A percentile compares a stretch with the other conserved stretches of the same genome.
Evolutionary conservation across 2,797 vertebrate species (phyloP).

Genomic region (Smutsia temminckii): DNA sequence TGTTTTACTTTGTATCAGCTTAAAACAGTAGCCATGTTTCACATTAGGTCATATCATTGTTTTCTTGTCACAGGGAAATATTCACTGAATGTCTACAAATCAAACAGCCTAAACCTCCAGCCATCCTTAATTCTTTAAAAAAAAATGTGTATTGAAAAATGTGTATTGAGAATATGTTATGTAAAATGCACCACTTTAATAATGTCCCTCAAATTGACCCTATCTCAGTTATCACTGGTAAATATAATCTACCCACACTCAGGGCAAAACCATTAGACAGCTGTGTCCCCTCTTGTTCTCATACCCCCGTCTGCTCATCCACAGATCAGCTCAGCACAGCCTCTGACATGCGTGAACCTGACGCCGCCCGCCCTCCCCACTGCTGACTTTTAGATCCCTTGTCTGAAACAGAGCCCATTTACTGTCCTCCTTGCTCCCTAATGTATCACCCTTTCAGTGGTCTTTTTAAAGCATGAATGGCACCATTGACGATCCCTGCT

Average conservation of each 20-base stretch:
- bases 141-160: too few relatives aligned
- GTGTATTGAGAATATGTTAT: not conserved
- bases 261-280: not conserved
- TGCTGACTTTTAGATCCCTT: not conserved
- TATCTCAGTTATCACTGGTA: not conserved
- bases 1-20: not conserved
- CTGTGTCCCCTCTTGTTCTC: not conserved
- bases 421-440: not conserved
- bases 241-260: rapidly evolving
- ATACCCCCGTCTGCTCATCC: not conserved
- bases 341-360: rapidly evolving
- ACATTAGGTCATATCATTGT: not conserved
- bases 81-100: not conserved
- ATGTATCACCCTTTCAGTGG: not conserved
- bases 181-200: not conserved
- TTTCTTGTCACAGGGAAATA: not conserved
- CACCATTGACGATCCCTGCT: not conserved
- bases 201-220: not conserved
- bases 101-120: not conserved
- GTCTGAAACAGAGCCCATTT: rapidly evolving
- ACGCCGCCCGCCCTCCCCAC: rapidly evolving
- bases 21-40: not conserved
- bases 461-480: not conserved
- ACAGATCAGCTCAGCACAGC: rapidly evolving
- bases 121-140: not conserved